Evolutionary conservation across 2,113 vertebrate species (phyloP), one percentile per base, ranked within the genome.

Genomic region (Alces alces): DNA sequence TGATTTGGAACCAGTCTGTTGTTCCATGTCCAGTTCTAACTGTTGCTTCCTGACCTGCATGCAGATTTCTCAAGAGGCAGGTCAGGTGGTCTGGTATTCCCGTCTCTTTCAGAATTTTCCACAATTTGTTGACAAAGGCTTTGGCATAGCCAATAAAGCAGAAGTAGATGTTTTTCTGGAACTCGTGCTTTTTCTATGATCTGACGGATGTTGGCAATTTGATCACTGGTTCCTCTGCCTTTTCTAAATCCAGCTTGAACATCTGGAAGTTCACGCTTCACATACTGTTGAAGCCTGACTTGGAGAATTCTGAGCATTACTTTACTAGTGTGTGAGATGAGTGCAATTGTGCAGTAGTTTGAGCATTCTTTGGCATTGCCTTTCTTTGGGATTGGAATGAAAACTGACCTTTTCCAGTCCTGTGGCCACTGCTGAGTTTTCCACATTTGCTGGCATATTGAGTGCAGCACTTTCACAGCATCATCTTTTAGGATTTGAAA

Each of bases 341-440:
- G 17, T 70, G 64, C n/a, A 36, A 21, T 1, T 36, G 17, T 36
- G n/a, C 0, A 0, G 4, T 36, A 70, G 64, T 36, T 5, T 5
- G n/a, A 70, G 9, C 17, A 0, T 70, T 70, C 64, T 70, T 36
- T 36, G 64, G 17, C 64, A 66, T 66, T 66, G 17, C 64, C 64
- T 10, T 70, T 70, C 64, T 70, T 70, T 70, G 64, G 2, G 17
- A 70, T 6, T 36, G 4, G n/a, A 36, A 36, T 70, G 64, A 36
- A 70, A 70, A 70, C n/a, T 0, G 9, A 36, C n/a, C n/a, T 70
- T 36, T 70, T 70, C 64, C 64, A 21, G 64, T 6, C 17, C n/a
- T 70, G n/a, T 21, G 64, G 64, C 64, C 64, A 36, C 2, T 36
- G 9, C n/a, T 70, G 17, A 36, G 64, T 36, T 36, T 70, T 36